Evolutionary conservation across 1,140 invertebrate species (phyloP), one percentile per base, ranked within the genome.

Genomic region (Heliconius himera): DNA sequence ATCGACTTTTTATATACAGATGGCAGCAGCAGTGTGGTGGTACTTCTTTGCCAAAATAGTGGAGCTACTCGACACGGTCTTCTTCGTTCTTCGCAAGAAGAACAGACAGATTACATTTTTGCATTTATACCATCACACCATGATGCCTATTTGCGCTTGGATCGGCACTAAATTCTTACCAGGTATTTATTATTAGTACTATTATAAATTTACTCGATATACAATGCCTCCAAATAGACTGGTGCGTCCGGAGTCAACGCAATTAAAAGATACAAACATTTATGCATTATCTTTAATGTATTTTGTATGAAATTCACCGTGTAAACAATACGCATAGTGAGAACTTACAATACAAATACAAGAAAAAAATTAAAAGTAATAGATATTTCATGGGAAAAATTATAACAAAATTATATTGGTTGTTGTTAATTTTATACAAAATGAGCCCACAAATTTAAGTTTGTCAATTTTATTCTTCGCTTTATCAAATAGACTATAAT

Each of bases 11-110:
- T 13, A 29, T 13, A 16, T 18, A 26, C 41, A 96, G 96, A 96
- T 96, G 96, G 96, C 96, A 4, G 91, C 93, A 36, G 96, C 95
- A 38, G 96, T 96, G 4, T 96, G 96, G 96, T 93, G 95, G 83
- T 96, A 96, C 83, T 96, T 95, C 81, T 93, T 95, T 71, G 95
- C 95, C 70, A 97, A 97, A 86, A 91, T 97, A 13, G 94, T 96
- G 5, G 96, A 97, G 84, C 89, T 97, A 0, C 83, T 96, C n/a
- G 96, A 97, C 81, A 97, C 97, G 77, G 88, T 98, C n/a, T 98
- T 98, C 94, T 98, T 98, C 86, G 97, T 98, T 0, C 85, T 98
- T 29, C 95, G 97, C 38, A 97, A 98, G 87, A 97, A 97, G 84
- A 95, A 97, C 54, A 95, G 95, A 26, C 97, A 97, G 90, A 96